phyloP scores from a whole-genome alignment of 2,797 vertebrate genomes.

The Pantherophis alleghaniensis region DNA sequence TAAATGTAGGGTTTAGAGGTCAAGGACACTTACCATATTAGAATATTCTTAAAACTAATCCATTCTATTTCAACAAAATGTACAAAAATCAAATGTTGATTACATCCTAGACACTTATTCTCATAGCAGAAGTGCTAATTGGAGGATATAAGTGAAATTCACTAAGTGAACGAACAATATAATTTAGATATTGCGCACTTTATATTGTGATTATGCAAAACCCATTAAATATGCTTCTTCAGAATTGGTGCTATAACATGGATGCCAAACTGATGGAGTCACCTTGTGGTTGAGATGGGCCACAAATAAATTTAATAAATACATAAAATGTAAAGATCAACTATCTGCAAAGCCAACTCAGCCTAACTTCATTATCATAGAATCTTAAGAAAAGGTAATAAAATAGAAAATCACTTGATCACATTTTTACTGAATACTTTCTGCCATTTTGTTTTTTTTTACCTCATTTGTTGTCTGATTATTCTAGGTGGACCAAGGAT shows the following conservation, averaged over 20 bases:
- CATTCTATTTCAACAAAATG: constrained; percentile 23
- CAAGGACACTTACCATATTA: constrained; percentile 45
- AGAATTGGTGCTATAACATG: not conserved
- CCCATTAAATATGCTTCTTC: constrained; percentile 11
- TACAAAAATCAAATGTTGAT: not conserved
- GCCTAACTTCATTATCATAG: not conserved
- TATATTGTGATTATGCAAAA: constrained; percentile 33
- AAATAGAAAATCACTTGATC: not conserved
- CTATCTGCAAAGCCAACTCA: constrained; percentile 28
- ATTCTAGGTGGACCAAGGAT: not conserved
- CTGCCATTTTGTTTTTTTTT: not conserved
- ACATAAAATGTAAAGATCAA: constrained; percentile 11
- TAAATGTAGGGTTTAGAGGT: constrained; percentile 39
- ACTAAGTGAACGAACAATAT: constrained; percentile 44
- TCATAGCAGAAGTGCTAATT: not conserved
- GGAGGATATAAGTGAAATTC: not conserved
- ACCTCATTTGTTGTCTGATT: not conserved
- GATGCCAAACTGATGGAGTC: constrained; percentile 3
- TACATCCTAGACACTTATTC: not conserved
- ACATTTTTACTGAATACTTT: constrained; percentile 2
- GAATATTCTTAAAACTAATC: constrained; percentile 49
- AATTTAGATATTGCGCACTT: constrained; percentile 31
- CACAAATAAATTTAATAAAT: not conserved
- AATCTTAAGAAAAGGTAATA: constrained; percentile 2
- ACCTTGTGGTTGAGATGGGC: not conserved